Conservation (phyloP, 2,113 vertebrate species). For the Tychaedon coryphoeus region DNA sequence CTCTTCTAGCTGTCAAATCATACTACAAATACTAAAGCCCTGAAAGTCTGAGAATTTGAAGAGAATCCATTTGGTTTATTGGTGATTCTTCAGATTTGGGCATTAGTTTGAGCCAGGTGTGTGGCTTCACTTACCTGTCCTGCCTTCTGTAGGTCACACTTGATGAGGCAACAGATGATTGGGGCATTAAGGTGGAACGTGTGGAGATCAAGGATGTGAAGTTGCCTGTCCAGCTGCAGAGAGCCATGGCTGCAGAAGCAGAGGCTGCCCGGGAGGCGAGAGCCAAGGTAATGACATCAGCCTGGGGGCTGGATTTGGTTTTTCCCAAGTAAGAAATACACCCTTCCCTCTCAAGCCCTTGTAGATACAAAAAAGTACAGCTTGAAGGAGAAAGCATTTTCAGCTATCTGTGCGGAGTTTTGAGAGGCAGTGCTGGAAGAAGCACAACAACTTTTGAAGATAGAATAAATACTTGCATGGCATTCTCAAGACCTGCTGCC, state of each 20-base stretch:
- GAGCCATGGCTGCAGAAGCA: constrained; percentile 96
- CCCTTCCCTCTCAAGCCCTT: neutral
- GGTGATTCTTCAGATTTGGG: neutral
- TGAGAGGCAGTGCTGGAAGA: neutral
- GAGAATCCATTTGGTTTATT: neutral
- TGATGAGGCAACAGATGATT: constrained; percentile 90
- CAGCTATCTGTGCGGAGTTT: neutral
- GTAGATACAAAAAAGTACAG: neutral
- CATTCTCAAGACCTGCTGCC: neutral
- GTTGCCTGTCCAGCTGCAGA: constrained; percentile 90
- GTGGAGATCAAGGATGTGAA: constrained; percentile 98
- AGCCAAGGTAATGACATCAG: constrained; percentile 83
- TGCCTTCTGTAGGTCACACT: constrained; percentile 74
- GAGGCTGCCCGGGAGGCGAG: constrained; percentile 91
- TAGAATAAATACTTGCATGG: neutral
- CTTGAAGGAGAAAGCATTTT: neutral
- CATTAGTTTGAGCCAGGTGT: neutral
- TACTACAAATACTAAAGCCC: neutral
- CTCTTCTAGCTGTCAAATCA: neutral
- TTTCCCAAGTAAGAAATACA: neutral
- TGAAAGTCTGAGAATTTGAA: neutral
- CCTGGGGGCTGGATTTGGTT: neutral
- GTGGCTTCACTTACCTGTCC: neutral
- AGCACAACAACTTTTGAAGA: neutral
- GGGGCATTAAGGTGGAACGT: constrained; percentile 97